Evolutionary conservation across 2,888 invertebrate species (phyloP).

Genomic region (Ashinkailepas kermadecensis): DNA sequence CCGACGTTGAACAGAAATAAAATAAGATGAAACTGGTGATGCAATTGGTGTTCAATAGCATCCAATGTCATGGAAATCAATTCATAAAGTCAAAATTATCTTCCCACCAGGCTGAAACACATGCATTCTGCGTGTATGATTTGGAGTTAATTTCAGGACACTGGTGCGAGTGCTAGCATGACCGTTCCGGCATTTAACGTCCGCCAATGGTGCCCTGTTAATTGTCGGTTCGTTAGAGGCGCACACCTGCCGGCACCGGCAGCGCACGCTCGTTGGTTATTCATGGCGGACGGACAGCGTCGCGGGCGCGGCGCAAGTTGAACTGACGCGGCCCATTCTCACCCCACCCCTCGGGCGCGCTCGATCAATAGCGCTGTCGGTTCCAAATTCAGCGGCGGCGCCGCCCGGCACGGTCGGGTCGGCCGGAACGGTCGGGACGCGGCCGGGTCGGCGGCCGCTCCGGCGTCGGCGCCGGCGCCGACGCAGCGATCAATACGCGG

Average conservation of each 20-base stretch:
- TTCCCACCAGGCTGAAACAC: no score
- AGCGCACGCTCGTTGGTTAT: not conserved
- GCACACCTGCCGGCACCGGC: not conserved
- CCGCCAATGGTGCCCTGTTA: no score
- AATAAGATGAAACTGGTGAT: no score
- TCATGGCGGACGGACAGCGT: not conserved
- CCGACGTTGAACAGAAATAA: no score
- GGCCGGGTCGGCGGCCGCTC: not conserved
- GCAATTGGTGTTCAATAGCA: no score
- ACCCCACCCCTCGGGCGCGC: not conserved
- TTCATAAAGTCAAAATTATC: no score
- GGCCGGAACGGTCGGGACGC: not conserved
- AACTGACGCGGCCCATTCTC: not conserved
- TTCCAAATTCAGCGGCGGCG: not conserved
- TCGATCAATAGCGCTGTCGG: not conserved
- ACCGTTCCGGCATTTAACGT: no score
- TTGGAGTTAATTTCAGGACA: no score
- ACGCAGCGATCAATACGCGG: not conserved
- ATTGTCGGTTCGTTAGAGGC: no score
- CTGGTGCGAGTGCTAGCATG: no score
- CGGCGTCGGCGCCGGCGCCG: not conserved
- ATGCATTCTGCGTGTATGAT: no score
- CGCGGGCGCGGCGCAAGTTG: not conserved
- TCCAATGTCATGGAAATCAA: no score
- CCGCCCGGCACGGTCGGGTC: not conserved